Evolutionary conservation across 2,797 vertebrate genomes (phyloP), one percentile per base, ranked within the genome.

Genomic region (Heliangelus exortis): DNA sequence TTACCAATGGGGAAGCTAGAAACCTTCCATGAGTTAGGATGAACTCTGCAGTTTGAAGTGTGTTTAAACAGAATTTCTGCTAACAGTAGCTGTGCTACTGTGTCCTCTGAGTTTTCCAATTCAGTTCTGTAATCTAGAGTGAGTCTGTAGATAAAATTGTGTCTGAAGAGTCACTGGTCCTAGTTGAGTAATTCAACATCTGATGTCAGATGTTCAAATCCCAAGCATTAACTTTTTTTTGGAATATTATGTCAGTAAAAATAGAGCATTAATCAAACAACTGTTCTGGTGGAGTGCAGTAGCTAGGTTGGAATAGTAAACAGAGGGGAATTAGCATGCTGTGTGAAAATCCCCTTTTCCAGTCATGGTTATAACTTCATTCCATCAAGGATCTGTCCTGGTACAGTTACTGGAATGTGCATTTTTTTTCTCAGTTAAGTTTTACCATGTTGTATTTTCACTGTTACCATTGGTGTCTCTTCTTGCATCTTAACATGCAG

Each of bases 331-430:
- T 2, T 47, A 59, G 19, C 21, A 41, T 67, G 20, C 11, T 85
- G 1, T n/a, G 28, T 61, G 33, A 73, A 72, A 68, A 41, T 28
- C 21, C 6, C 3, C 58, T 63, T 90, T 91, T 55, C 15, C 19
- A 36, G 0, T 62, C 4, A 5, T 33, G 36, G 2, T 66, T 62
- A 12, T 8, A 22, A 43, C 9, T 69, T 50, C 6, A 2, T 69
- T 71, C 39, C 48, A 13, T 57, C 33, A 62, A 51, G 39, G 15
- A 76, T 79, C 48, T 75, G 34, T 87, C 26, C 22, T 39, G 34
- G 11, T 34, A 4, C 34, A 80, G 18, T 63, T 87, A 39, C 1
- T 89, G 43, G n/a, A 81, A 62, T 1, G 2, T 51, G 6, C 3
- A 0, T 7, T 11, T 23, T 20, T 66, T 51, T 72, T 67, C 23